phyloP scores from a whole-genome alignment of 1,140 invertebrate genomes.

The Euwallacea fornicatus region DNA sequence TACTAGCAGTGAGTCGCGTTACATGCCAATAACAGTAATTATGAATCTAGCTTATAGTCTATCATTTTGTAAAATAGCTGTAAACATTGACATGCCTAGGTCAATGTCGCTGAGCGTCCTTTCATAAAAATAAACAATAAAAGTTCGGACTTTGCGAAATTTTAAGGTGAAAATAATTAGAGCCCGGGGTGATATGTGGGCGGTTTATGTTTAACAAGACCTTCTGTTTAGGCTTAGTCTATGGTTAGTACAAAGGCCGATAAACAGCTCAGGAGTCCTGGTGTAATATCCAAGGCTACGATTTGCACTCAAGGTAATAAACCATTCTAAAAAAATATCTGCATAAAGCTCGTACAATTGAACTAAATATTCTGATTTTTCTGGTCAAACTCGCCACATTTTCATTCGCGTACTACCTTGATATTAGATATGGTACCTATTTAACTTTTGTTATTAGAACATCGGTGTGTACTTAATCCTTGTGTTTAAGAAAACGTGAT shows the following conservation, averaged over 20 bases:
- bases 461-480: not conserved
- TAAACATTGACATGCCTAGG: conserved; percentile 21
- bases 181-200: not conserved
- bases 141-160: not conserved
- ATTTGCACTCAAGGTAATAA: not conserved
- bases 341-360: not conserved
- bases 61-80: conserved; percentile 9
- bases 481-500: conserved; percentile 1
- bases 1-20: not conserved
- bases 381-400: no score
- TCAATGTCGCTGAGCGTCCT: conserved; percentile 10
- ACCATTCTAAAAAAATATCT: not conserved
- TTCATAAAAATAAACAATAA: conserved; percentile 21
- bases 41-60: not conserved
- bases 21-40: conserved; percentile 23
- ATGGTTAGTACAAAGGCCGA: no score
- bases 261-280: no score
- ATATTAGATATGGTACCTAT: not conserved
- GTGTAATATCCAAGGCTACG: no score
- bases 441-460: not conserved
- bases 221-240: no score
- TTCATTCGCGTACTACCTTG: no score
- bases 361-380: no score
- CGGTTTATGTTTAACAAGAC: no score
- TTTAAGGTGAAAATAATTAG: conserved; percentile 4